Evolutionary conservation across 2,888 invertebrate species (phyloP).

Genomic region (Seladonia tumulorum): DNA sequence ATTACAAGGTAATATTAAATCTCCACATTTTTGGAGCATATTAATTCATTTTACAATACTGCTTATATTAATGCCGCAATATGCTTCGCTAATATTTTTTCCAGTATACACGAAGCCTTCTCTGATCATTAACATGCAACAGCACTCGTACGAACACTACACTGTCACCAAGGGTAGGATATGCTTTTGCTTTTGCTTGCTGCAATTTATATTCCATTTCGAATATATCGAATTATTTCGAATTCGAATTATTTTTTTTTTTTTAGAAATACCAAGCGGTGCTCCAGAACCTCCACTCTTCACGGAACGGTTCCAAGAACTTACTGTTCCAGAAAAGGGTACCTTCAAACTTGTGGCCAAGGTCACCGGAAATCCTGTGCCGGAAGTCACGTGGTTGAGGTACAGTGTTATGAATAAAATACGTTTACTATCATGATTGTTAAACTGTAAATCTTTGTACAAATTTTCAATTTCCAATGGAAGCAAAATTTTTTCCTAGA

Average conservation of each 20-base stretch:
- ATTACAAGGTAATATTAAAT: neutral
- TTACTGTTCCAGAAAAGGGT: slow-evolving; percentile 91
- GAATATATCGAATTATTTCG: too few relatives aligned
- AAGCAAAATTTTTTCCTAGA: too few relatives aligned
- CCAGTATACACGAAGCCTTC: slow-evolving; percentile 63
- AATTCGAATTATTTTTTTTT: too few relatives aligned
- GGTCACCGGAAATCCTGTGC: slow-evolving; percentile 95
- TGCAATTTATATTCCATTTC: slow-evolving; percentile 16
- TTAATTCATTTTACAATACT: neutral
- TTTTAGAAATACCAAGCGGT: slow-evolving; percentile 89
- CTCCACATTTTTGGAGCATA: neutral
- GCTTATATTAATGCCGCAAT: slow-evolving; percentile 57
- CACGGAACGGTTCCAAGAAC: slow-evolving; percentile 94
- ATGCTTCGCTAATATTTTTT: slow-evolving; percentile 62
- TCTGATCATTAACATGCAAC: slow-evolving; percentile 62
- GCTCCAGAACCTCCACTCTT: slow-evolving; percentile 95
- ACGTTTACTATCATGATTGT: too few relatives aligned
- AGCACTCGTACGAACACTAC: slow-evolving; percentile 52
- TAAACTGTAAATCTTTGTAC: too few relatives aligned
- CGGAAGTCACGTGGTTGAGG: slow-evolving; percentile 95
- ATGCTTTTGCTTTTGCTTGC: slow-evolving; percentile 55
- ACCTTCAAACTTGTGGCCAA: slow-evolving; percentile 91
- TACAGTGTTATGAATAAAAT: slow-evolving; percentile 4
- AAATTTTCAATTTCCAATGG: too few relatives aligned
- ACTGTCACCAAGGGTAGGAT: slow-evolving; percentile 62